Evolutionary conservation across 2,888 invertebrate species (phyloP), one percentile per base, ranked within the genome.

Genomic region (Drosophila monieri): DNA sequence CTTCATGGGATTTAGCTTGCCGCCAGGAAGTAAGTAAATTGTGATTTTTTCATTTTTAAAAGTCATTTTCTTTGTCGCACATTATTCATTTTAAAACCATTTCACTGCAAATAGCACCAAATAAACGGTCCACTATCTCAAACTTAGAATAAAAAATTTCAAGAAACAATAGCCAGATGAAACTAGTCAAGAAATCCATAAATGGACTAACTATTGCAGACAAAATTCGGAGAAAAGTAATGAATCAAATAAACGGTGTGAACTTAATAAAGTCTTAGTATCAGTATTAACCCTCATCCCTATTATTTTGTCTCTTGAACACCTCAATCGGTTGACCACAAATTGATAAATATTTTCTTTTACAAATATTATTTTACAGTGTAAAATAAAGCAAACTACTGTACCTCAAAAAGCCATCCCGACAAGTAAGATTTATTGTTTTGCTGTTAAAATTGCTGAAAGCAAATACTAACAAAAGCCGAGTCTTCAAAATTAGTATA

Each of bases 11-110:
- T 91, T 91, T 54, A 88, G 89, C 59, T 78, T 90, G 75, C 89
- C 89, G 12, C 89, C 91, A 54, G 85, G 90, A 88, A 91, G 92
- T 92, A 80, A 91, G 90, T 90, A 76, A 6, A 5, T 8, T 4
- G 10, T 9, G 10, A 6, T 35, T 3, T 18, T 41, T 21, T 48
- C 0, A 44, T 5, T 23, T 15, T 52, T 30, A 4, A 15, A 15
- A 23, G 27, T 47, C n/a, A 12, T 30, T 8, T 60, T 9, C 15
- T 9, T 37, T 4, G 15, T n/a, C 15, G 27, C 39, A 64, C 39
- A 23, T 61, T 46, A 4, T 14, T 41, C 15, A 10, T 15, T n/a
- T 23, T 5, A 27, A 47, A 39, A 23, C 21, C 44, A 25, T 35
- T 27, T 37, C 12, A 12, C 9, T 37, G 27, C 27, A 30, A 47